Percentiles rank a stretch among this genome's conserved stretches.
phyloP scores from a whole-genome alignment of 2,113 vertebrate species.

The Entomyzon cyanotis region DNA sequence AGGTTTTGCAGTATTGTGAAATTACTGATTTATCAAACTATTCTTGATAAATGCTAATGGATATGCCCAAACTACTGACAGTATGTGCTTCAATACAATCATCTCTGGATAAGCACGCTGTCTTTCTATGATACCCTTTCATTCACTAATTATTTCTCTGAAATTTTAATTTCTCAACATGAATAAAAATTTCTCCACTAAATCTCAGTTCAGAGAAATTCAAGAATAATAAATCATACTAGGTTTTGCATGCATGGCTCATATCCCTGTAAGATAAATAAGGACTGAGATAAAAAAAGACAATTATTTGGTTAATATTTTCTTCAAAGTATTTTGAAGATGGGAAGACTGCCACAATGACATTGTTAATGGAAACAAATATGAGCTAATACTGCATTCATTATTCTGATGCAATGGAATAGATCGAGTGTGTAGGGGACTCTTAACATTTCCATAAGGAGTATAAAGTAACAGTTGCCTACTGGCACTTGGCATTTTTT shows the following conservation, averaged over 20 bases:
- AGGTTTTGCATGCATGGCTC: neutral
- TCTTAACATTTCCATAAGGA: neutral
- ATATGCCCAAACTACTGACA: neutral
- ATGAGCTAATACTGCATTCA: accelerated
- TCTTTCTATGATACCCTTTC: neutral
- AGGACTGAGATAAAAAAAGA: neutral
- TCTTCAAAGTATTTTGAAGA: neutral
- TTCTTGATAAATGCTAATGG: neutral
- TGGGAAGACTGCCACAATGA: neutral
- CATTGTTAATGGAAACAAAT: neutral
- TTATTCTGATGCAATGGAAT: neutral
- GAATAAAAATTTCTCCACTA: neutral
- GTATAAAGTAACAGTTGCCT: neutral
- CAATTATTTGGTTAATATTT: neutral
- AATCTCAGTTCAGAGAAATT: neutral
- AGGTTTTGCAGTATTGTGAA: neutral
- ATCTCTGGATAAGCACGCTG: neutral
- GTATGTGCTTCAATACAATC: neutral
- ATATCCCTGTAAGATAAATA: neutral
- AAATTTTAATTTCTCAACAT: neutral
- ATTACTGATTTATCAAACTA: neutral
- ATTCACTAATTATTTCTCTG: neutral
- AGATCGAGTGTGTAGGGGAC: neutral
- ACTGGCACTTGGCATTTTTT: neutral
- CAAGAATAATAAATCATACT: neutral